Evolutionary conservation across 2,888 invertebrate genomes (phyloP).

Genomic region (Carcina quercana): DNA sequence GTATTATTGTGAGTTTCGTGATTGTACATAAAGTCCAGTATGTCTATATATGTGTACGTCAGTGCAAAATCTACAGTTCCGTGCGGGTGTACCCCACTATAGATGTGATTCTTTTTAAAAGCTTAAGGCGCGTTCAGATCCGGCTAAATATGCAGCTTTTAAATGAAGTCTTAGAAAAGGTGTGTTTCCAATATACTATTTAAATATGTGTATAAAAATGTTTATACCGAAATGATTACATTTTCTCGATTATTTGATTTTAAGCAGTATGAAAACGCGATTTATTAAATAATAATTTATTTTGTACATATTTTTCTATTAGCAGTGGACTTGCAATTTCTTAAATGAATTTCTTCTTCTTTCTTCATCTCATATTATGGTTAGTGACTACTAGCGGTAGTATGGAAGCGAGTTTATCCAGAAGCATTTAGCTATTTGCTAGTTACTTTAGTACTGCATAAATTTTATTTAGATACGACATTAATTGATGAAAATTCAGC

Average conservation of each 20-base stretch:
- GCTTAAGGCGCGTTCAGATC: constrained; percentile 51
- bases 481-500: no score
- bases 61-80: constrained; percentile 11
- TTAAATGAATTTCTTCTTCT: not conserved
- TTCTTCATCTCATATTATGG: not conserved
- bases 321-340: not conserved
- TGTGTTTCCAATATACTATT: constrained; percentile 45
- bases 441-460: no score
- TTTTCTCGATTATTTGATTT: not conserved
- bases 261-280: not conserved
- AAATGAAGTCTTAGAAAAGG: constrained; percentile 62
- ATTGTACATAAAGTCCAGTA: no score
- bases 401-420: no score
- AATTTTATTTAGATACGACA: no score
- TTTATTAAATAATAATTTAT: not conserved
- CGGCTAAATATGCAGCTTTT: constrained; percentile 59
- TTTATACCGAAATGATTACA: constrained; percentile 8
- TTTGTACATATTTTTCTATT: not conserved
- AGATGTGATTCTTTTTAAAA: constrained; percentile 18
- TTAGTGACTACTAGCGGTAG: no score
- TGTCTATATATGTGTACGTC: no score
- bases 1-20: no score
- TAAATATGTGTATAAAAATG: no score
- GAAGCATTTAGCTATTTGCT: no score
- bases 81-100: constrained; percentile 29